A percentile compares a stretch with the other conserved stretches of the same genome.
Evolutionary conservation across 1,140 invertebrate genomes (phyloP).

Genomic region (Panulirus ornatus): DNA sequence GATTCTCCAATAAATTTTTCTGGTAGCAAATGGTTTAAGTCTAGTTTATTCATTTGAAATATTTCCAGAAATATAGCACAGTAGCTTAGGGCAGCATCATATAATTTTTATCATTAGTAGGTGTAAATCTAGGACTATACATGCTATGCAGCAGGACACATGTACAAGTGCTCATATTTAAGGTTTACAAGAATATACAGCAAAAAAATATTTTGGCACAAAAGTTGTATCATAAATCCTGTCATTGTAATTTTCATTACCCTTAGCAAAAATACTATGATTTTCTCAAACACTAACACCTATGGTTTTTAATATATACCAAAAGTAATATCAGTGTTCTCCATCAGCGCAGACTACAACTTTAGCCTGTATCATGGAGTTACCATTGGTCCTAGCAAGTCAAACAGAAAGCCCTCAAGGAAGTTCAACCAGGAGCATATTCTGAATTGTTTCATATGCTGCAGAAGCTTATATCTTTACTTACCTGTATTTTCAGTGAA

Average conservation of each 20-base stretch:
- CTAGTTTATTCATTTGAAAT: no score
- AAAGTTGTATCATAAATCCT: background rate
- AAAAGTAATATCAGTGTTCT: background rate
- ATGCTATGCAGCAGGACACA: no score
- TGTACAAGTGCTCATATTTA: background rate
- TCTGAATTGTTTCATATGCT: background rate
- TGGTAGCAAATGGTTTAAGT: no score
- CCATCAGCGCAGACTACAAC: no score
- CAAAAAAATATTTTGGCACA: background rate
- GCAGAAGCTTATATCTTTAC: no score
- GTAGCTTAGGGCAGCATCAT: no score
- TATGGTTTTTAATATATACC: background rate
- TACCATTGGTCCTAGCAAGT: background rate
- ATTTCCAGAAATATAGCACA: no score
- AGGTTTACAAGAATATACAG: constrained; percentile 42
- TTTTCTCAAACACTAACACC: constrained; percentile 26
- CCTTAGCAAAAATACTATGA: constrained; percentile 45
- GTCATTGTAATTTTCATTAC: background rate
- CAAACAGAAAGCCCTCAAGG: background rate
- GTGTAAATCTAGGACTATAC: no score
- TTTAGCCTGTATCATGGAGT: background rate
- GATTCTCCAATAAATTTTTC: no score
- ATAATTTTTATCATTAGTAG: no score
- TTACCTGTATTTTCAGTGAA: no score
- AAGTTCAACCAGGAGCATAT: background rate